These are phyloP conservation scores for Thera obeliscata DNA, from an alignment of 2,888 invertebrate species.

Conservation along the genomic window DNA sequence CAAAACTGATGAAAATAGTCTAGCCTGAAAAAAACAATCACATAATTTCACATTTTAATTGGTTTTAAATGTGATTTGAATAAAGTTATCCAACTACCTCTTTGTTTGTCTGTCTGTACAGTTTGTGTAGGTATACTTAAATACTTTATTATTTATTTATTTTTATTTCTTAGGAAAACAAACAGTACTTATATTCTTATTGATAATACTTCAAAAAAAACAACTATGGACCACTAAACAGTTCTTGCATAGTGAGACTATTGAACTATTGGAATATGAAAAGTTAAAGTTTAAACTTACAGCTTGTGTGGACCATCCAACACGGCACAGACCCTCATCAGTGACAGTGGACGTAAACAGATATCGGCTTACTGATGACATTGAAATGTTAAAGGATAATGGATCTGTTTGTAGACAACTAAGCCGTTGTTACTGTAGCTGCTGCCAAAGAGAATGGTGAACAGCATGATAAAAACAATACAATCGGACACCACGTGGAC, in stretches of 20 bases:
- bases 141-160: too few relatives aligned
- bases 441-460: constrained; percentile 19
- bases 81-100: too few relatives aligned
- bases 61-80: neutral
- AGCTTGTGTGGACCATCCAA: constrained; percentile 96
- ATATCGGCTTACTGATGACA: constrained; percentile 46
- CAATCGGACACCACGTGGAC: constrained; percentile 38
- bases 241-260: too few relatives aligned
- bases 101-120: too few relatives aligned
- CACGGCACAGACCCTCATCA: constrained; percentile 98
- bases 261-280: too few relatives aligned
- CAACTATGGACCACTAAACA: too few relatives aligned
- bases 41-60: too few relatives aligned
- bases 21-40: constrained; percentile 84
- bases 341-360: constrained; percentile 88
- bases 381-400: constrained; percentile 44
- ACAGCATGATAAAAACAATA: constrained; percentile 20
- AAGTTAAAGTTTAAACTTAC: constrained; percentile 60
- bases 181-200: too few relatives aligned
- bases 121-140: too few relatives aligned
- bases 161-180: too few relatives aligned
- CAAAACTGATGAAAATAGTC: constrained; percentile 44
- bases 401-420: constrained; percentile 38
- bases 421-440: constrained; percentile 29
- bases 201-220: too few relatives aligned